Evolutionary conservation across 2,113 vertebrate genomes (phyloP).

Genomic region (Syngnathoides biaculeatus): DNA sequence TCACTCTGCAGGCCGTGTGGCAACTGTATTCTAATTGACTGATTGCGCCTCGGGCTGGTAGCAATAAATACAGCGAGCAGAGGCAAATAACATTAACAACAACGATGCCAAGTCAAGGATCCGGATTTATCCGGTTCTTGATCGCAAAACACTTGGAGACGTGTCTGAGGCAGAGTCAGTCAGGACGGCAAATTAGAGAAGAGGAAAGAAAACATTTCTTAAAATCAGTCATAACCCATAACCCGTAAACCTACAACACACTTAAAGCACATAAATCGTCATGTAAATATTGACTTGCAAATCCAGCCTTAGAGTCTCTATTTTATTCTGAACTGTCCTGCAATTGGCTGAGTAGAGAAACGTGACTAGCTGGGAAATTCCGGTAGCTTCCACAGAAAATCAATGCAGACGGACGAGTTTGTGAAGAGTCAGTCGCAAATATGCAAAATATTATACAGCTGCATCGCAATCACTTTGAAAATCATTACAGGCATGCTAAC

Average conservation of each 20-base stretch:
- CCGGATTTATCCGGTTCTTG: conserved; percentile 14
- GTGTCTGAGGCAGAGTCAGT: conserved; percentile 7
- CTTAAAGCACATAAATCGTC: neutral
- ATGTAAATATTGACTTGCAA: no score
- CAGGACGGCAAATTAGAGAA: neutral
- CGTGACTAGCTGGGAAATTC: no score
- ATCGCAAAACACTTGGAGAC: conserved; percentile 22
- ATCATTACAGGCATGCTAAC: no score
- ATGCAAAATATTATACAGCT: no score
- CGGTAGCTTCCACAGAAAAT: no score
- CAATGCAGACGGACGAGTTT: no score
- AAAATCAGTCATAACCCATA: neutral
- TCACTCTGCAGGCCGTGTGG: conserved; percentile 46
- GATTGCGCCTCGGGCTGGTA: conserved; percentile 8
- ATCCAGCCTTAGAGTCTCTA: no score
- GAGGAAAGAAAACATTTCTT: neutral
- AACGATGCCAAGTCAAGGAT: conserved; percentile 22
- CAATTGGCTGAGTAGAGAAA: no score
- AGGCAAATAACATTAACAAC: conserved; percentile 27
- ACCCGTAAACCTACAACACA: neutral
- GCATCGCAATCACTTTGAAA: no score
- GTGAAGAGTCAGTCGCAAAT: no score
- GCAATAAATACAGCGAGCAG: conserved; percentile 2
- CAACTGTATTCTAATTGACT: conserved; percentile 40
- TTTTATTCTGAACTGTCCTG: no score